A percentile compares a stretch with the other conserved stretches of the same genome.
phyloP scores from a whole-genome alignment of 2,797 vertebrate genomes.

The Leuciscus waleckii region DNA sequence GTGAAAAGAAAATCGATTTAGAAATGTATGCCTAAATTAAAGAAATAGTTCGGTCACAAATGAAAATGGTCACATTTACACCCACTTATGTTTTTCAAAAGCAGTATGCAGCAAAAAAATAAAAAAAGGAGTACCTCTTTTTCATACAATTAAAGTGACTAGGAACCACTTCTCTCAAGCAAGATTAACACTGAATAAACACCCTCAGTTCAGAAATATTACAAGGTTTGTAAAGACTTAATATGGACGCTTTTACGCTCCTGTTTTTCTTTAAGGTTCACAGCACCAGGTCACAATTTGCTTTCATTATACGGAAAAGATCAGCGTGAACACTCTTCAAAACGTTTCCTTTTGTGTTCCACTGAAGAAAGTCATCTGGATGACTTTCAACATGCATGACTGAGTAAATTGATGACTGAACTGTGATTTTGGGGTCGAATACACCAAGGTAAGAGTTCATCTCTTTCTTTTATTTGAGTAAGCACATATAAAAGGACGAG shows the following conservation, averaged over 20 bases:
- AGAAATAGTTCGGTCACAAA: background rate
- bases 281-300: background rate
- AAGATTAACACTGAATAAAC: background rate
- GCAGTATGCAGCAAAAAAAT: background rate
- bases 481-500: background rate
- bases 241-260: background rate
- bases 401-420: background rate
- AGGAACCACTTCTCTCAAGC: background rate
- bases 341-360: background rate
- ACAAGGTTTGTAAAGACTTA: background rate
- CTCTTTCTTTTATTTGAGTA: slow-evolving; percentile 1
- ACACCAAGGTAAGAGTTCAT: background rate
- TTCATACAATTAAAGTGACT: background rate
- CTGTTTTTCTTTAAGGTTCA: background rate
- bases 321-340: background rate
- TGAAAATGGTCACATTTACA: background rate
- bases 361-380: background rate
- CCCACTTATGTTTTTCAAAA: background rate
- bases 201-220: background rate
- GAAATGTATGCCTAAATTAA: slow-evolving; percentile 17
- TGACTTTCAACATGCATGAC: too few relatives aligned
- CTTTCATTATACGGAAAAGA: background rate
- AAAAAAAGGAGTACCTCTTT: background rate
- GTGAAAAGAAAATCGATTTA: background rate
- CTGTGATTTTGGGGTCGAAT: background rate